phyloP scores from a whole-genome alignment of 2,888 invertebrate species.

The Kryphioiulus occultus region DNA sequence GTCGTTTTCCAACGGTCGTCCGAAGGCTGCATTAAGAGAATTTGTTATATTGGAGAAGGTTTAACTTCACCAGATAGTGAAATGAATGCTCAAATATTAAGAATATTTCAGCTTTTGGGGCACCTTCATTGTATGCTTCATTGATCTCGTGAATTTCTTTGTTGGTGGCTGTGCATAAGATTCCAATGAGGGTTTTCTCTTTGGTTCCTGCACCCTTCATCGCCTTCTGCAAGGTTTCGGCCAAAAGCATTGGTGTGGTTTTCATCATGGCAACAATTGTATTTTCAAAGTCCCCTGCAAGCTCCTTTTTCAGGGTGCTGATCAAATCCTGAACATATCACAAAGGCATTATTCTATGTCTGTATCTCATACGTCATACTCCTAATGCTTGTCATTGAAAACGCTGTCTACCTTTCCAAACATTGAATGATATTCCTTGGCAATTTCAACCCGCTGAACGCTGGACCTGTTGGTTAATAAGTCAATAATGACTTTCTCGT shows the following conservation, averaged over 20 bases:
- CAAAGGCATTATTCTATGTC: neutral
- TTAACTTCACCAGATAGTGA: neutral
- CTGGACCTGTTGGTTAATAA: constrained; percentile 84
- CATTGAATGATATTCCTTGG: constrained; percentile 81
- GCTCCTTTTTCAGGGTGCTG: constrained; percentile 84
- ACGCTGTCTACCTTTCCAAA: constrained; percentile 78
- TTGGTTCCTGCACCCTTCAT: constrained; percentile 80
- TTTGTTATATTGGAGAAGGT: neutral
- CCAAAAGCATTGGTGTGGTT: constrained; percentile 83
- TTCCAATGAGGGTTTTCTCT: constrained; percentile 87
- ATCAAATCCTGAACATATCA: constrained; percentile 72
- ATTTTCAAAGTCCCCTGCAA: constrained; percentile 86
- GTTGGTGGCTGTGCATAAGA: constrained; percentile 87
- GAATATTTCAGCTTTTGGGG: constrained; percentile 60
- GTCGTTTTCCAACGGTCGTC: constrained; percentile 78
- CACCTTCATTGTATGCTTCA: constrained; percentile 77
- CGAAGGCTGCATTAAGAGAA: neutral
- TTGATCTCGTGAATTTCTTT: constrained; percentile 81
- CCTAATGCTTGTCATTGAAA: neutral
- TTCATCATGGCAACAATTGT: constrained; percentile 83
- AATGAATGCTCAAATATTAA: neutral
- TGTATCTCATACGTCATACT: neutral
- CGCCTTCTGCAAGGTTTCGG: constrained; percentile 82
- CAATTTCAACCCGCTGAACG: constrained; percentile 83
- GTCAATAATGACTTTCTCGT: constrained; percentile 86